Evolutionary conservation across 2,888 invertebrate species (phyloP).

Genomic region (Rhagonycha lutea): DNA sequence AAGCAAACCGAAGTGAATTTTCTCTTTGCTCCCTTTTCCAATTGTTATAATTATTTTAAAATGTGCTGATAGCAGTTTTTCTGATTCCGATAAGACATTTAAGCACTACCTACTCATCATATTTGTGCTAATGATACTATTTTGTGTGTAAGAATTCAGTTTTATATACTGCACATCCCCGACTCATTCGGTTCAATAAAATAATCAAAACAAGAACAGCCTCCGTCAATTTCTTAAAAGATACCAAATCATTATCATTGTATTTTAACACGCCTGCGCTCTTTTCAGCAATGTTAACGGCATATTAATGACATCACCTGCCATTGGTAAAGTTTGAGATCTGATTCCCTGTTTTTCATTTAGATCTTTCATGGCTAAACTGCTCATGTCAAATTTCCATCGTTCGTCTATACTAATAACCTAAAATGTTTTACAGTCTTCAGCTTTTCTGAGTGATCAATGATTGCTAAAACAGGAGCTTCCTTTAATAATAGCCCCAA

Average conservation of each 20-base stretch:
- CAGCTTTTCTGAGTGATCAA: slow-evolving; percentile 5
- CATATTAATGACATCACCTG: slow-evolving; percentile 33
- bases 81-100: too few species aligned
- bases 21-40: slow-evolving; percentile 18
- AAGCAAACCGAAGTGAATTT: slow-evolving; percentile 36
- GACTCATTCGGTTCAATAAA: slow-evolving; percentile 36
- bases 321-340: slow-evolving; percentile 31
- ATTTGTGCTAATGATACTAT: slow-evolving; percentile 5
- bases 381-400: slow-evolving; percentile 34
- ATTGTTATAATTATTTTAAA: slow-evolving; percentile 18
- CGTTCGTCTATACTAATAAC: slow-evolving; percentile 23
- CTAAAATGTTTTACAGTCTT: slow-evolving; percentile 31
- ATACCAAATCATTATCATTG: slow-evolving; percentile 20
- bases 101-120: slow-evolving; percentile 35
- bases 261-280: too few species aligned
- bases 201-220: slow-evolving; percentile 33
- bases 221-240: slow-evolving; percentile 35
- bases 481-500: slow-evolving; percentile 22
- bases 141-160: slow-evolving; percentile 25
- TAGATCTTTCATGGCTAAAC: slow-evolving; percentile 35
- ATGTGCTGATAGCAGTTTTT: slow-evolving; percentile 32
- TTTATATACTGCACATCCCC: slow-evolving; percentile 39
- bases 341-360: slow-evolving; percentile 32
- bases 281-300: slow-evolving; percentile 25
- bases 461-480: slow-evolving; percentile 28